Percentiles rank a stretch among this genome's conserved stretches.
These are phyloP conservation scores for Grammomys surdaster DNA, from an alignment of 2,113 vertebrate genomes.

Conservation along the genomic window DNA sequence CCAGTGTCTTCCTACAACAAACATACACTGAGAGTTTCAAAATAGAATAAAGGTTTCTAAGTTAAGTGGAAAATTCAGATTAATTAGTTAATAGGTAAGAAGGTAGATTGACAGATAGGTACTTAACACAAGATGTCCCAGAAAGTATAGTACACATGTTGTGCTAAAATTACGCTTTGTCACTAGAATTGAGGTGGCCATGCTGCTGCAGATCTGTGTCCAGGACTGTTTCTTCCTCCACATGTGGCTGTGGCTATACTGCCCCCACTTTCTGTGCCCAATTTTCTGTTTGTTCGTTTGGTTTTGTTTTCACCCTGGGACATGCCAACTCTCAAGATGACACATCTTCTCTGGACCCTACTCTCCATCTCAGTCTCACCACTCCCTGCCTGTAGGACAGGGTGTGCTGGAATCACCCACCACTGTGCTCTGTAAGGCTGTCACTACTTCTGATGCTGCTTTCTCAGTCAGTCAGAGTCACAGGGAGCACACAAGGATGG, in stretches of 20 bases:
- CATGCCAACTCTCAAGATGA: background rate
- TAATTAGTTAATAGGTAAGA: background rate
- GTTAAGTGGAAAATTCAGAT: constrained; percentile 14
- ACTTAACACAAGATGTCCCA: background rate
- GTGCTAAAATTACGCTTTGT: background rate
- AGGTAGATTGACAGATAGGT: background rate
- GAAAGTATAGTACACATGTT: background rate
- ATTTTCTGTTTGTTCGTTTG: background rate
- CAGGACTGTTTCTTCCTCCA: background rate
- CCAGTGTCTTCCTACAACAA: background rate
- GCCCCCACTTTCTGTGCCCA: background rate
- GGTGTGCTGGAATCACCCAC: background rate
- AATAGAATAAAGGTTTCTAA: background rate
- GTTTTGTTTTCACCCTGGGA: background rate
- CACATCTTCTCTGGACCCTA: background rate
- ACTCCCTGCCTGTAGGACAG: background rate
- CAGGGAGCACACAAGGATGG: background rate
- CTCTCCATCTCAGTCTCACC: background rate
- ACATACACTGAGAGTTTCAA: background rate
- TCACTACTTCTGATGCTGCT: background rate
- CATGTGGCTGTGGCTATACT: background rate
- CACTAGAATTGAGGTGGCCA: background rate
- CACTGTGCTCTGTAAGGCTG: background rate
- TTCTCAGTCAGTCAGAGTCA: background rate
- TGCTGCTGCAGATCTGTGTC: background rate